Conservation (phyloP, 2,888 invertebrate species). For the Escarpia spicata region DNA sequence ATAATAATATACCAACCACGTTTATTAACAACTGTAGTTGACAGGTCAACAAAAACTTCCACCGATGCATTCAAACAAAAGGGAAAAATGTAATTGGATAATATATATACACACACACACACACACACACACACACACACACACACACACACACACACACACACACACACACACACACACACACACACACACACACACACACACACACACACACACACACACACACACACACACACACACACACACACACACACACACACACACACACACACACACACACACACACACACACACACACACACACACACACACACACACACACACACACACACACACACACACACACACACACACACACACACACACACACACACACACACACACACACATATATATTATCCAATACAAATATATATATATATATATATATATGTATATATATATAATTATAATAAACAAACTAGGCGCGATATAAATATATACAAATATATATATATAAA, state of each 20-base stretch:
- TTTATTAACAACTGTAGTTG: too few species aligned
- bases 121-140: conserved; percentile 33
- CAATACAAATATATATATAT: too few species aligned
- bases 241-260: conserved; percentile 32
- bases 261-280: conserved; percentile 31
- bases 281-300: conserved; percentile 32
- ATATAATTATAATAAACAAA: too few species aligned
- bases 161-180: conserved; percentile 35
- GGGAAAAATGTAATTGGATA: too few species aligned
- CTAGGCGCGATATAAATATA: too few species aligned
- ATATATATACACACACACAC: conserved; percentile 27
- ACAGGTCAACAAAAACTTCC: too few species aligned
- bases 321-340: conserved; percentile 26
- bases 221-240: conserved; percentile 34
- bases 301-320: conserved; percentile 33
- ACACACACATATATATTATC: too few species aligned
- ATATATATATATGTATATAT: too few species aligned
- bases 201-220: conserved; percentile 19
- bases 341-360: not conserved
- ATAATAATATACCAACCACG: too few species aligned
- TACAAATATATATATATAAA: too few species aligned
- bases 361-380: not conserved
- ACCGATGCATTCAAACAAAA: too few species aligned
- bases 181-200: conserved; percentile 33
- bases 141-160: conserved; percentile 36